Conservation (phyloP, 2,113 vertebrate species). For the Myodes glareolus region DNA sequence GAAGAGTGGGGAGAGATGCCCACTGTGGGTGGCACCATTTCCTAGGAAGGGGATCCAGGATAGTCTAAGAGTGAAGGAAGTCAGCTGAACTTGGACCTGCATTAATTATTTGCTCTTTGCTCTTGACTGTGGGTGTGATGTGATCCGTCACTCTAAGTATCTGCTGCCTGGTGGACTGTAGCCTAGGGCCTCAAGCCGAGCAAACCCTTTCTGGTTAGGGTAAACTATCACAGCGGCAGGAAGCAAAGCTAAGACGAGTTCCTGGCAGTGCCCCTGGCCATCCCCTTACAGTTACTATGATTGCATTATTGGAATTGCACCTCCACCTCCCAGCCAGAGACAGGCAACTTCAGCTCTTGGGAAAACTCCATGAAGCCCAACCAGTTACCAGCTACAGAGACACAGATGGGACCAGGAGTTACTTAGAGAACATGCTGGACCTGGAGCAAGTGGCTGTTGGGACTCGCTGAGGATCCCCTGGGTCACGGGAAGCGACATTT, state of each 20-base stretch:
- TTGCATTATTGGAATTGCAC: neutral
- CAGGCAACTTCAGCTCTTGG: neutral
- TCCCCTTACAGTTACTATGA: neutral
- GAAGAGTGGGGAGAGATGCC: neutral
- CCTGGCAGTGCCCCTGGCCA: neutral
- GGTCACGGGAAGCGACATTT: neutral
- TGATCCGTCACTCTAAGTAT: neutral
- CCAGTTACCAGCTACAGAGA: neutral
- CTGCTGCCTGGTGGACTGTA: neutral
- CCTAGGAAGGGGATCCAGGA: neutral
- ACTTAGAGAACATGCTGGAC: neutral
- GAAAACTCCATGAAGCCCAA: neutral
- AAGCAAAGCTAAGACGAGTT: neutral
- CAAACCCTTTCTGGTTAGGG: neutral
- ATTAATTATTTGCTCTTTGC: neutral
- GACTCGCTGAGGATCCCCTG: neutral
- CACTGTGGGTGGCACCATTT: neutral
- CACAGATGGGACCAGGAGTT: neutral
- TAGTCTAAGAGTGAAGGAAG: too few species aligned
- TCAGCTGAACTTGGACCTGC: neutral
- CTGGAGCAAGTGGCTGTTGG: neutral
- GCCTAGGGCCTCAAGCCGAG: neutral
- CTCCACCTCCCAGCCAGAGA: neutral
- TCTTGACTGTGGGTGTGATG: neutral
- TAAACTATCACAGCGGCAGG: neutral